Base-by-base conservation (phyloP, 2,113 vertebrate species). In the Semicossyphus pulcher region DNA sequence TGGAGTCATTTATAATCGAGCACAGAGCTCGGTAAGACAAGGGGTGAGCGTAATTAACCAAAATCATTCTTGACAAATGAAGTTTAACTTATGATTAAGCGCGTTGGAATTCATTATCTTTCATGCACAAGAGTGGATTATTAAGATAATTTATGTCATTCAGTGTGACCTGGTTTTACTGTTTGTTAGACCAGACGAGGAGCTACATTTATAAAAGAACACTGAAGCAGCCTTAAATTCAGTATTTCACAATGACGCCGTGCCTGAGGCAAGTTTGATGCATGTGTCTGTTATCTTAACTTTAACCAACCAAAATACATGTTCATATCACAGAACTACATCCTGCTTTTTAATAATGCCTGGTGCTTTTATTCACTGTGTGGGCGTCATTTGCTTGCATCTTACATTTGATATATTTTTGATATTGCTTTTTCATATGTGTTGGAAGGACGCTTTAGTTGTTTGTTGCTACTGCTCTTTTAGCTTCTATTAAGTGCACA, bases 81-180 rank as follows among this genome's bases (percentile, higher is more conserved):
- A 20, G 20, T 63, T 44, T 20, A 45, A 54, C 9, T 61, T 47
- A 25, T 32, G 59, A 47, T n/a, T 48, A 44, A 42, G 16, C 9
- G 1, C 42, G 39, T 48, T 63, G 61, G 12, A 72, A 59, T 68
- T 54, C 18, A 56, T 36, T 44, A 37, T 56, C 31, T 29, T 0
- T 1, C 7, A 15, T 69, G 51, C 59, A 66, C 7, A 57, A 12
- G n/a, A 64, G 21, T 26, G 4, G 42, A 56, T 54, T 67, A 51
- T 54, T 56, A 70, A 67, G 18, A 78, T 66, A 21, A 54, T 62
- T 42, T 23, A 52, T 69, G 53, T 69, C 32, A 42, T 57, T 75
- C 48, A 0, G 15, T 76, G 20, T 81, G 39, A 58, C 67, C 47
- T 67, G 63, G 42, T 68, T 70, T 59, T 36, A 36, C 32, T 28